Conservation (phyloP, 2,797 vertebrate species). For the Chaetodon trifasciatus region DNA sequence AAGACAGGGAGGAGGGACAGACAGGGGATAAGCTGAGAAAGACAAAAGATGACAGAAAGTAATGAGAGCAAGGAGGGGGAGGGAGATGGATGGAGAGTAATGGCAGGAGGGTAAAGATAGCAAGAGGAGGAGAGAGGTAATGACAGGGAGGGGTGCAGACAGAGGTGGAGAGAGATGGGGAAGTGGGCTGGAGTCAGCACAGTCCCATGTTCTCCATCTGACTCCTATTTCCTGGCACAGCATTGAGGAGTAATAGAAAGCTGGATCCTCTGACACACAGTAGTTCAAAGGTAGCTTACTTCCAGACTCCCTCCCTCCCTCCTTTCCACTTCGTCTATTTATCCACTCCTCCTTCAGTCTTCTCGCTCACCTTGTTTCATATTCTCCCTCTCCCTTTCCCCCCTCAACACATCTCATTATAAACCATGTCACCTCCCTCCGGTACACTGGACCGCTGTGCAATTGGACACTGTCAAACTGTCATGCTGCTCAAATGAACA, state of each 20-base stretch:
- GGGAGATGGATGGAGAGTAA: conserved; percentile 29
- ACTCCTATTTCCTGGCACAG: conserved; percentile 59
- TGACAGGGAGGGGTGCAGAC: conserved; percentile 21
- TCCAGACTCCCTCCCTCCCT: conserved; percentile 29
- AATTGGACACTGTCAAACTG: conserved; percentile 58
- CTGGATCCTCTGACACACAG: conserved; percentile 57
- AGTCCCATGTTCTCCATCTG: conserved; percentile 45
- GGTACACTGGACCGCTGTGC: conserved; percentile 25
- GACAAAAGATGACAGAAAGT: conserved; percentile 59
- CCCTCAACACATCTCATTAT: conserved; percentile 62
- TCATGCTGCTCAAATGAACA: conserved; percentile 56
- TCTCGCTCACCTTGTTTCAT: conserved; percentile 48
- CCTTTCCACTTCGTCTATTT: conserved; percentile 44
- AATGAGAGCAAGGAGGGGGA: conserved; percentile 43
- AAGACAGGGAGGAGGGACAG: conserved; percentile 30
- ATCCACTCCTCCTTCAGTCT: conserved; percentile 37
- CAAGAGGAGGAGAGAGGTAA: conserved; percentile 43
- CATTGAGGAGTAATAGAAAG: conserved; percentile 61
- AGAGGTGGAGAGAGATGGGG: conserved; percentile 10
- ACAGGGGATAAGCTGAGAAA: conserved; percentile 27
- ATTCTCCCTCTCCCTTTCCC: conserved; percentile 27
- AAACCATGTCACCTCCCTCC: conserved; percentile 51
- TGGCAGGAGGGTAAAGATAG: conserved; percentile 48
- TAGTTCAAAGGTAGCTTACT: conserved; percentile 64
- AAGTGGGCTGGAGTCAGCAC: conserved; percentile 26